Percentiles rank a stretch among this genome's conserved stretches.
Evolutionary conservation across 2,888 invertebrate genomes (phyloP).

Genomic region (Anarsia innoxiella): DNA sequence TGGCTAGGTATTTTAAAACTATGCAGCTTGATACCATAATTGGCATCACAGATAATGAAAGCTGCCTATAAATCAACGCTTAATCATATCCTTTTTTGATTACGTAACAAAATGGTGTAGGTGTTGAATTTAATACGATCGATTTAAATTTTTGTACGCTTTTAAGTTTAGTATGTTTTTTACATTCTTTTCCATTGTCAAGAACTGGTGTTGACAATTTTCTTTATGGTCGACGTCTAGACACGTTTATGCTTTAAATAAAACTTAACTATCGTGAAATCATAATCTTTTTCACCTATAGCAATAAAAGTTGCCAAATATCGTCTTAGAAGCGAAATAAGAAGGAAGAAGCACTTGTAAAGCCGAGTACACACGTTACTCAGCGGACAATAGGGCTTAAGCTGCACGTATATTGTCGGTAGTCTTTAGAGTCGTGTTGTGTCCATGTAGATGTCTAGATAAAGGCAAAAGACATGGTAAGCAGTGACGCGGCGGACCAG

Average conservation of each 20-base stretch:
- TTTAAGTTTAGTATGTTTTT: background rate
- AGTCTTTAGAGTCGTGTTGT: conserved; percentile 49
- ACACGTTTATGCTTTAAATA: background rate
- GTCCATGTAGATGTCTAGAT: conserved; percentile 58
- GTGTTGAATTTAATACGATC: conserved; percentile 25
- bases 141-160: conserved; percentile 21
- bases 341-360: conserved; percentile 12
- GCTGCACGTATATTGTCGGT: conserved; percentile 41
- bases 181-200: no score
- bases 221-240: background rate
- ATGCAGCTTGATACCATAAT: conserved; percentile 15
- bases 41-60: conserved; percentile 23
- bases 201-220: no score
- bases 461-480: conserved; percentile 31
- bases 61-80: conserved; percentile 31
- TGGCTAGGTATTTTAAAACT: conserved; percentile 8
- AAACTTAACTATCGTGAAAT: conserved; percentile 1
- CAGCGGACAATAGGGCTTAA: conserved; percentile 23
- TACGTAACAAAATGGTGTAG: conserved; percentile 21
- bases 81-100: conserved; percentile 27
- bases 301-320: background rate
- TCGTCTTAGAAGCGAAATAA: background rate
- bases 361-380: conserved; percentile 25
- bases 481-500: conserved; percentile 29
- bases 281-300: background rate